Percentiles rank a stretch among this genome's conserved stretches.
phyloP scores from a whole-genome alignment of 1,140 invertebrate genomes.

The Delia radicum region DNA sequence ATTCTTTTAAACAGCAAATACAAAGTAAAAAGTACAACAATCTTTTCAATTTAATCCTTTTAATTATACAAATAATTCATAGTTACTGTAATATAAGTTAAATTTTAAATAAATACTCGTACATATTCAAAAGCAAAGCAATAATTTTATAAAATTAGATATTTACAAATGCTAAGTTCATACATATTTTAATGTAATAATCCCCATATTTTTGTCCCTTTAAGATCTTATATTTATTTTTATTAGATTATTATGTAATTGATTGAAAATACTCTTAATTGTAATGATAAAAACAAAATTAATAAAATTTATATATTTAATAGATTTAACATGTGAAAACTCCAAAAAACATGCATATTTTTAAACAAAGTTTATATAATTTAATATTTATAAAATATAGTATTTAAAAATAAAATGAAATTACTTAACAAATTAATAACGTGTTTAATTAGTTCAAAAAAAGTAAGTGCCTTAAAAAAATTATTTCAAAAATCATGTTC shows the following conservation, averaged over 20 bases:
- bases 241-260: background rate
- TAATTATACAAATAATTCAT: background rate
- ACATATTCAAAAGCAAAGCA: background rate
- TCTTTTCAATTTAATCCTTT: background rate
- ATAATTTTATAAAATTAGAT: background rate
- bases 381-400: background rate
- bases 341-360: background rate
- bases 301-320: background rate
- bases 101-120: background rate
- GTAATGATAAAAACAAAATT: background rate
- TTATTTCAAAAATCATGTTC: no score
- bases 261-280: background rate
- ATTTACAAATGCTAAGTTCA: background rate
- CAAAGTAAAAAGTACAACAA: background rate
- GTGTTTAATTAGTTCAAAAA: no score
- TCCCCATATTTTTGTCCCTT: background rate
- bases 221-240: background rate
- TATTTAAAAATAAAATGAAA: background rate
- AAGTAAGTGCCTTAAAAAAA: no score
- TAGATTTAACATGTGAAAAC: background rate
- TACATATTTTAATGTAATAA: background rate
- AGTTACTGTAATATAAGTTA: background rate
- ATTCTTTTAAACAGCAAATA: background rate
- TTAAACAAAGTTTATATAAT: slow-evolving; percentile 20
- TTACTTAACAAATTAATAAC: background rate